Conservation (phyloP, 2,888 invertebrate species). For the Agriopis aurantiaria region DNA sequence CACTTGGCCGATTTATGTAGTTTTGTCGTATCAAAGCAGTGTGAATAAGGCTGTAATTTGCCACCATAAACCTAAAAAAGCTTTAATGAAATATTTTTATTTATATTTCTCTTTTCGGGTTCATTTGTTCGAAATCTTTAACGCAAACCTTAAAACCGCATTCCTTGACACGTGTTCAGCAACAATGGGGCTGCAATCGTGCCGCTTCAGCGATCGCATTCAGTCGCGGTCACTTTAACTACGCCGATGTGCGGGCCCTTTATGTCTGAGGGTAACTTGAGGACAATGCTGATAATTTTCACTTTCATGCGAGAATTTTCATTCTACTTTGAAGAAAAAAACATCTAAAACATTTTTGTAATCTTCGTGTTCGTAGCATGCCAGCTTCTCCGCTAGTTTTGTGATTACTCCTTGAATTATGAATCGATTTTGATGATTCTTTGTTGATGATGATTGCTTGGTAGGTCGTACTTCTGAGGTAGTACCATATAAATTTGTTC, state of each 20-base stretch:
- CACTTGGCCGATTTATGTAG: too few species aligned
- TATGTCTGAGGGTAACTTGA: constrained; percentile 68
- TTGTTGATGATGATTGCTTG: too few species aligned
- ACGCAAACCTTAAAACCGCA: constrained; percentile 14
- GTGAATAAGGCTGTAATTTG: too few species aligned
- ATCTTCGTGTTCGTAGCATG: constrained; percentile 24
- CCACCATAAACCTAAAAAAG: too few species aligned
- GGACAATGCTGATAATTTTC: constrained; percentile 61
- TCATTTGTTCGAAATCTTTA: not conserved
- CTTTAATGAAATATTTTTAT: too few species aligned
- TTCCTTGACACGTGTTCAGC: constrained; percentile 36
- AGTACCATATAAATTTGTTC: too few species aligned
- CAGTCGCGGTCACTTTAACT: constrained; percentile 71
- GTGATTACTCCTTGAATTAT: too few species aligned
- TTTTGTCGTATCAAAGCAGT: too few species aligned
- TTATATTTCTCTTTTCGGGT: not conserved
- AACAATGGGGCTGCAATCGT: constrained; percentile 49
- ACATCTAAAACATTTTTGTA: constrained; percentile 61
- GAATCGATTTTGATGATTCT: too few species aligned
- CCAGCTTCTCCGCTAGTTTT: not conserved
- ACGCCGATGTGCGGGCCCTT: constrained; percentile 72
- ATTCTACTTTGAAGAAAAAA: constrained; percentile 11
- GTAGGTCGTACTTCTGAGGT: too few species aligned
- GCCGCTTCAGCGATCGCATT: constrained; percentile 59
- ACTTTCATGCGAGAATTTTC: constrained; percentile 26